phyloP scores from a whole-genome alignment of 2,797 vertebrate genomes.

The Trichosurus vulpecula region DNA sequence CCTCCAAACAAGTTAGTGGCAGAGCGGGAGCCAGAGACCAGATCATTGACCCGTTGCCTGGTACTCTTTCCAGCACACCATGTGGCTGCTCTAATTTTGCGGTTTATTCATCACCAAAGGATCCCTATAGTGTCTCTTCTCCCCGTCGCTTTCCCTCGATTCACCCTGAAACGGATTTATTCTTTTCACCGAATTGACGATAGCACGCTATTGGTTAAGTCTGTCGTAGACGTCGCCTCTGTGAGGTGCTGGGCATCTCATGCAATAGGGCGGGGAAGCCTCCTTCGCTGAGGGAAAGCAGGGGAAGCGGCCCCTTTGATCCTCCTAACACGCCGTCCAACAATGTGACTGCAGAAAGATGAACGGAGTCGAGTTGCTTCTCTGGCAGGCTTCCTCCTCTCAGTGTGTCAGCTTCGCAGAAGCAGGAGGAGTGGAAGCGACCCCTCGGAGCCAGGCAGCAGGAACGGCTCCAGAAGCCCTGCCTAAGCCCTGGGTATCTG shows the following conservation, averaged over 20 bases:
- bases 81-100: not conserved
- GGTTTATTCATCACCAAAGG: not conserved
- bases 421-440: conserved; percentile 68
- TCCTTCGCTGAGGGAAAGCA: conserved; percentile 34
- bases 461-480: conserved; percentile 77
- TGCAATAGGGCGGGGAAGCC: not conserved
- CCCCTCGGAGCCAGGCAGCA: conserved; percentile 70
- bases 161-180: not conserved
- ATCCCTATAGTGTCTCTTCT: not conserved
- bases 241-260: not conserved
- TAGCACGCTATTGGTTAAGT: not conserved
- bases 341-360: conserved; percentile 60
- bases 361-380: conserved; percentile 20
- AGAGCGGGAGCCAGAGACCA: not conserved
- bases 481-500: conserved; percentile 78
- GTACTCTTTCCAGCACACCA: not conserved
- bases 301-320: conserved; percentile 59
- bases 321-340: conserved; percentile 60
- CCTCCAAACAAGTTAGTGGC: not conserved
- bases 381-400: conserved; percentile 28
- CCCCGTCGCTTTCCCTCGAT: not conserved
- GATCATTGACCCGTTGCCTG: not conserved
- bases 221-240: not conserved
- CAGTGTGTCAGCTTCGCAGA: conserved; percentile 14
- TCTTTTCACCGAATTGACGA: not conserved